Base-by-base conservation (phyloP, 2,888 invertebrate species). In the Caenorhabditis imperialis region DNA sequence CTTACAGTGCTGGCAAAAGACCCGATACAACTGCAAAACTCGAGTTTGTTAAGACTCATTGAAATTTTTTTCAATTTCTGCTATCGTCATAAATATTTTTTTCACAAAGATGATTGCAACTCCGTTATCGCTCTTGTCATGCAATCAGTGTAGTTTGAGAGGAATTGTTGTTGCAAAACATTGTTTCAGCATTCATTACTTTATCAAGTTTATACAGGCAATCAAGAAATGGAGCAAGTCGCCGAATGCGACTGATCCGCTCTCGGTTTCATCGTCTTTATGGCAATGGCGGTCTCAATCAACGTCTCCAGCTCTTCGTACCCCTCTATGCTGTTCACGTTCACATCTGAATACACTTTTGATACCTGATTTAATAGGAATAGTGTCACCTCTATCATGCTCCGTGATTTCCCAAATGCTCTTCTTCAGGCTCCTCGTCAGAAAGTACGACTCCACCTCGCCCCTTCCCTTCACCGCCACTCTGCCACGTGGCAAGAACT, bases 361-460 rank as follows among this genome's bases (percentile, higher is more conserved):
- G 7, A 5, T 44, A 16, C 6, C 20, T 18, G n/a, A n/a, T n/a
- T 42, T 8, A 30, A 27, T 18, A 3, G 5, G 37, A 10, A 4
- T 47, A n/a, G 10, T 37, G 16, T 18, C 30, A 82, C 84, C 83
- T 61, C 85, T 57, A 3, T 79, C 71, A 12, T 79, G 71, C 23
- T 78, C 78, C 18, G 84, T 72, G 14, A 85, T 84, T 53, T 85
- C 85, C 85, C 85, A 85, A 40, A 85, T 76, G 30, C 83, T 83
- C 44, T 85, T 83, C 63, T 85, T 85, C 35, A 76, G 44, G 38
- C 81, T 81, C 51, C 79, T 70, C 5, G 73, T 55, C 8, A 85
- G 67, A 50, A 84, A 85, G 55, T 78, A 83, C 1, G 84, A 83
- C 14, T 82, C 79, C 79, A 84, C 81, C 12, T 81, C 78, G 18